phyloP scores from a whole-genome alignment of 2,113 vertebrate species.

The Manacus vitellinus region DNA sequence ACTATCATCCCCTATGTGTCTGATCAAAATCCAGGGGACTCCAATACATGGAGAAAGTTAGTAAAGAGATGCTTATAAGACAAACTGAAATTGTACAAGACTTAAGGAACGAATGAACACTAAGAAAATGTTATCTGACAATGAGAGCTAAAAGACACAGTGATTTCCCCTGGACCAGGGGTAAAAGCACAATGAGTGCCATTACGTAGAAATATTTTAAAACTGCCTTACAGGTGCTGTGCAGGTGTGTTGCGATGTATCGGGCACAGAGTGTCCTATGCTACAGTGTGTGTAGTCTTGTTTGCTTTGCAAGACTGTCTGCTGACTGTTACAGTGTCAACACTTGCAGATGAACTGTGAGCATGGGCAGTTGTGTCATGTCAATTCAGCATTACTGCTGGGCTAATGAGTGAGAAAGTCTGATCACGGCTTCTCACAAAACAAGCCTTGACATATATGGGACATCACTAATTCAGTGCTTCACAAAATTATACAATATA shows the following conservation, averaged over 20 bases:
- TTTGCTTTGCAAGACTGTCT: neutral
- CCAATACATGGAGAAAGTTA: neutral
- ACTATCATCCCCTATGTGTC: neutral
- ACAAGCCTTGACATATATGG: neutral
- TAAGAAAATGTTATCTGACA: neutral
- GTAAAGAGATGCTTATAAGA: neutral
- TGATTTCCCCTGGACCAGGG: neutral
- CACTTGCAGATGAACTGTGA: neutral
- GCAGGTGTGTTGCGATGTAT: neutral
- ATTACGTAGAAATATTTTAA: neutral
- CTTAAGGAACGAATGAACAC: neutral
- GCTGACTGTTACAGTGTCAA: neutral
- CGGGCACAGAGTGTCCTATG: neutral
- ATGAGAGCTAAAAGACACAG: neutral
- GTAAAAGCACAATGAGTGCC: neutral
- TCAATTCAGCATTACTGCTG: neutral
- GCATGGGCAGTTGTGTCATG: neutral
- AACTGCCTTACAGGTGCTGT: neutral
- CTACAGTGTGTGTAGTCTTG: fast-evolving
- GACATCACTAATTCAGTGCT: neutral
- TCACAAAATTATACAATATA: neutral
- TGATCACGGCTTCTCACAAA: neutral
- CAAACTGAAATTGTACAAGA: neutral
- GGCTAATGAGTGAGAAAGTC: neutral
- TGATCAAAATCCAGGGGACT: neutral